Evolutionary conservation across 2,113 vertebrate genomes (phyloP).

Genomic region (Callocephalon fimbriatum): DNA sequence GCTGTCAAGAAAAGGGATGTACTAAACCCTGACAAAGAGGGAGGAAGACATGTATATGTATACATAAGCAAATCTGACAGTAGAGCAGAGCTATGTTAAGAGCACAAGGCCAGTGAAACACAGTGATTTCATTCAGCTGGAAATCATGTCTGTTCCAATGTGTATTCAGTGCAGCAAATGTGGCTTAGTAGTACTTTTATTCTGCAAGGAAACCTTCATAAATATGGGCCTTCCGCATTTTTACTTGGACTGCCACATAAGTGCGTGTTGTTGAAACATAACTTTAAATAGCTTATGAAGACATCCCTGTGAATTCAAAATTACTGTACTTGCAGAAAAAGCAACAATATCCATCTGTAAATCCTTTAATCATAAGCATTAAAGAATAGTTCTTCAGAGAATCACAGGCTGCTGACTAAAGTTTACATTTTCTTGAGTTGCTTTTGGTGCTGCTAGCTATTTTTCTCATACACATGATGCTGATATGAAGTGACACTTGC

Average conservation of each 20-base stretch:
- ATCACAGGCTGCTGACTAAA: conserved; percentile 78
- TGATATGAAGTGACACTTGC: conserved; percentile 83
- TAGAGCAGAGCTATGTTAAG: not conserved
- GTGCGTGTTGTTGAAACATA: conserved; percentile 52
- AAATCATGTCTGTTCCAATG: conserved; percentile 57
- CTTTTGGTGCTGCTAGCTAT: conserved; percentile 76
- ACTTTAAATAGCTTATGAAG: conserved; percentile 78
- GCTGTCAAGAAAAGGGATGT: not conserved
- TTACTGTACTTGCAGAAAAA: conserved; percentile 72
- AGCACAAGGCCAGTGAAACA: not conserved
- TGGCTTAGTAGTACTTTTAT: conserved; percentile 63
- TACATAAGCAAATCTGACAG: conserved; percentile 40
- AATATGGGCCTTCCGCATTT: conserved; percentile 57
- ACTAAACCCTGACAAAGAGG: not conserved
- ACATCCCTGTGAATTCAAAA: conserved; percentile 74
- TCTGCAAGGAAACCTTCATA: conserved; percentile 63
- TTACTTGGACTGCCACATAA: conserved; percentile 69
- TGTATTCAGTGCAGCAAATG: conserved; percentile 1
- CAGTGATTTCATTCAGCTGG: conserved; percentile 36
- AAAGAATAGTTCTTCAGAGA: conserved; percentile 77
- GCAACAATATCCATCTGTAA: conserved; percentile 56
- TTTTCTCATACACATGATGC: conserved; percentile 73
- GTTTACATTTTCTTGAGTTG: conserved; percentile 79
- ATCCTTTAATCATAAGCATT: conserved; percentile 78
- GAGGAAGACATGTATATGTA: not conserved